Base-by-base conservation (phyloP, 2,888 invertebrate species). In the Anoplius nigerrimus region DNA sequence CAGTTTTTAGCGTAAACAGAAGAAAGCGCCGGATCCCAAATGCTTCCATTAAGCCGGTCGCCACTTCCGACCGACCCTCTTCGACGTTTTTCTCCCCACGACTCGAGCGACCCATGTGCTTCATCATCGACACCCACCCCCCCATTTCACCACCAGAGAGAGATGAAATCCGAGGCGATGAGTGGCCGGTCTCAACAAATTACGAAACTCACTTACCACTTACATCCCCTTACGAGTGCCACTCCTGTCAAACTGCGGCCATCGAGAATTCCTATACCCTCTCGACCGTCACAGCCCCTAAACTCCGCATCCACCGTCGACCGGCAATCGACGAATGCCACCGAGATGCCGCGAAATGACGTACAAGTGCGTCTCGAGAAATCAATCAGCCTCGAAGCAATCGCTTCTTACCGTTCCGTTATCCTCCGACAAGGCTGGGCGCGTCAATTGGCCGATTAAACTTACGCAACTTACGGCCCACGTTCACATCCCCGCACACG, bases 201-300 rank as follows among this genome's bases (percentile, higher is more conserved):
- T 79, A 76, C 77, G 74, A 77, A 79, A 80, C 77, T 79, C 78
- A 71, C 73, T 81, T 73, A 79, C 68, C 71, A 75, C 78, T 79
- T 74, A 75, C 48, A 63, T 58, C 57, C 65, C 69, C n/a, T n/a
- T 53, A 58, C 62, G 48, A 61, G 34, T 60, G 53, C 60, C 46
- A 71, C 66, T 66, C 60, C 51, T 60, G 71, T 22, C 15, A 8
- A 16, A n/a, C 48, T 18, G 16, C 13, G 48, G n/a, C 18, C 18
- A 4, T 11, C 21, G 53, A 21, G 48, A 21, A 53, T 24, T 53
- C 53, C 8, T 22, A 13, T 21, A 0, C 21, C 11, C 21, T 21
- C 34, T 6, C 34, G 11, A 34, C 34, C 4, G 11, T 6, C 11
- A 34, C 27, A n/a, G n/a, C n/a, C n/a, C 27, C 27, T 27, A 18